Conservation (phyloP, 2,797 vertebrate species). For the Spinus olivaceus region DNA sequence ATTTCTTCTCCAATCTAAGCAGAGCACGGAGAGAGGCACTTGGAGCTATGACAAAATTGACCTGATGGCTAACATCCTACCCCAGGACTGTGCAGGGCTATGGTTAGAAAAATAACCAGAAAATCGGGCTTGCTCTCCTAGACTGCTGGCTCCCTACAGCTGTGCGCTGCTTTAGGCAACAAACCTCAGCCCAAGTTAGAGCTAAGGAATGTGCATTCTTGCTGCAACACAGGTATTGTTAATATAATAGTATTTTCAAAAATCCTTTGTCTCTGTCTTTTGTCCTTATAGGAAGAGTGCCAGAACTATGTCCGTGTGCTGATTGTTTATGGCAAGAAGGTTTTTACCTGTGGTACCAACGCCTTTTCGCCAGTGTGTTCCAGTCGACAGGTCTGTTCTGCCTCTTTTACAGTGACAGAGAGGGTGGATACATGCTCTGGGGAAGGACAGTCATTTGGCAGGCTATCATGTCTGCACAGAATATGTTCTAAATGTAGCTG, state of each 20-base stretch:
- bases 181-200: background rate
- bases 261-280: background rate
- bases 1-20: background rate
- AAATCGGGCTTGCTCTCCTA: background rate
- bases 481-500: background rate
- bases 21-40: background rate
- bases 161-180: background rate
- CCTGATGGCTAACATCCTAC: background rate
- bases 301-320: conserved; percentile 97
- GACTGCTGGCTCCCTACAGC: background rate
- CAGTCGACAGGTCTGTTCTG: conserved; percentile 85
- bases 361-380: conserved; percentile 94
- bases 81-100: background rate
- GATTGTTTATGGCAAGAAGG: conserved; percentile 89
- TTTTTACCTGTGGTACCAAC: conserved; percentile 96
- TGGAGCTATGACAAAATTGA: background rate
- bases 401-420: background rate
- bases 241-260: background rate
- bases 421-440: background rate
- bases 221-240: background rate
- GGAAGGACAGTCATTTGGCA: background rate
- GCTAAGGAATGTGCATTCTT: background rate
- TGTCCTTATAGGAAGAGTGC: conserved; percentile 85
- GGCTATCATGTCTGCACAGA: background rate
- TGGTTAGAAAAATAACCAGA: background rate